Evolutionary conservation across 2,113 vertebrate species (phyloP).

Genomic region (Sinosuthora webbiana): DNA sequence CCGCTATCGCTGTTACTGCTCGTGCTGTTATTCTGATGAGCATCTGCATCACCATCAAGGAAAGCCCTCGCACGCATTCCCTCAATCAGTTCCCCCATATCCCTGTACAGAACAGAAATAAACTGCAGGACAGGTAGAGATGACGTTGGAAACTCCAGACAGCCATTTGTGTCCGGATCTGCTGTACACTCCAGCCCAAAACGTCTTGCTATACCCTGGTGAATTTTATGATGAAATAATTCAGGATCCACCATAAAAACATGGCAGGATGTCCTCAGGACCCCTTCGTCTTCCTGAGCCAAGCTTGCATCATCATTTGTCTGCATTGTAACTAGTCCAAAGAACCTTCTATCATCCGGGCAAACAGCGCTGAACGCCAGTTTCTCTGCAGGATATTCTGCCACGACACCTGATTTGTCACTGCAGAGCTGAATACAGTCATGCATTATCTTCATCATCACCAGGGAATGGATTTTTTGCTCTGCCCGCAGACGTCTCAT

Average conservation of each 20-base stretch:
- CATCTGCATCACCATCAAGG: conserved; percentile 87
- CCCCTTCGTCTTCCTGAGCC: conserved; percentile 80
- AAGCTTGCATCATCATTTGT: conserved; percentile 77
- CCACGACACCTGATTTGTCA: conserved; percentile 83
- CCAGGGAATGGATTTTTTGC: conserved; percentile 93
- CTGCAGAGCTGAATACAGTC: conserved; percentile 90
- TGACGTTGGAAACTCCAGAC: conserved; percentile 92
- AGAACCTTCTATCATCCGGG: conserved; percentile 91
- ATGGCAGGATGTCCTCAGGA: conserved; percentile 92
- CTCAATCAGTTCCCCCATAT: conserved; percentile 95
- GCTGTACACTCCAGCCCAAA: conserved; percentile 94
- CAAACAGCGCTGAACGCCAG: conserved; percentile 96
- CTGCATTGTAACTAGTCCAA: conserved; percentile 97
- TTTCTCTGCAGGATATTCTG: conserved; percentile 94
- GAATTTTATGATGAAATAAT: conserved; percentile 91
- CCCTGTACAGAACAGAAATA: conserved; percentile 92
- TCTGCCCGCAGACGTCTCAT: conserved; percentile 94
- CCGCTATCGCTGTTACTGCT: conserved; percentile 98
- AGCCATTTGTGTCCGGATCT: conserved; percentile 91
- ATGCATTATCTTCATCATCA: conserved; percentile 94
- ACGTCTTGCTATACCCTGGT: conserved; percentile 85
- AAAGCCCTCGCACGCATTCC: conserved; percentile 92
- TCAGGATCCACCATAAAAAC: conserved; percentile 98
- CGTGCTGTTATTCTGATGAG: conserved; percentile 91
- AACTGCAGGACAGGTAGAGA: conserved; percentile 94